Base-by-base conservation (phyloP, 1,140 invertebrate species). In the Brachionus rubens region DNA sequence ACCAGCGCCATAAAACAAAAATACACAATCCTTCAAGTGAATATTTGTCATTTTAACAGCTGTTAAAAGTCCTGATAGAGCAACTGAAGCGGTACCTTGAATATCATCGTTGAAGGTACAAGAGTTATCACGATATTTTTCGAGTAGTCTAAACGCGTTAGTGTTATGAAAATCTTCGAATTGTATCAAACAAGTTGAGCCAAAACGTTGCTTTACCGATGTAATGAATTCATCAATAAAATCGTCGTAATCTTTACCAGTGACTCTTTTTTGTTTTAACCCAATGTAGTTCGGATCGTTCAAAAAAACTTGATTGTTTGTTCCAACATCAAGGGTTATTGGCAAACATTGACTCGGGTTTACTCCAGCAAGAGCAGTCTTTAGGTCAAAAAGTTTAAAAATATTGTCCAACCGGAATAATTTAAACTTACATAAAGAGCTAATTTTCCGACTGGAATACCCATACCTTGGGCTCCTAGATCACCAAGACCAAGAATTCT, bases 61-160 rank as follows among this genome's bases (percentile, higher is more conserved):
- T 0, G 93, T 92, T 41, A 94, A 83, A 5, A 98, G 84, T 4
- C 94, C 94, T 28, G 93, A 92, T 0, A 96, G 91, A 12, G 92
- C 92, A 0, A 96, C 94, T 30, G 91, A 89, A 0, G 94, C 94
- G 0, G 94, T 97, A 24, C 94, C 82, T 80, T 97, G 94, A 82
- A 97, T 96, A 81, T 98, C 94, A 82, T 98, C 94, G 81, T 98
- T 98, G 81, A 98, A 98, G 5, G 92, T 96, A 81, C 93, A 96
- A 80, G 94, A 96, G 19, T 79, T 76, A 76, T 91, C 85, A 68
- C 91, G 87, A 82, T 96, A 97, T 82, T 91, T 94, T 77, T 93
- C 90, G 67, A 97, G 82, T 78, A 59, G 10, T 40, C 54, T 40
- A 16, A 96, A 94, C 48, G 94, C 94, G 86, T 97, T 98, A 78